Conservation (phyloP, 2,888 invertebrate genomes). For the Argyresthia goedartella region DNA sequence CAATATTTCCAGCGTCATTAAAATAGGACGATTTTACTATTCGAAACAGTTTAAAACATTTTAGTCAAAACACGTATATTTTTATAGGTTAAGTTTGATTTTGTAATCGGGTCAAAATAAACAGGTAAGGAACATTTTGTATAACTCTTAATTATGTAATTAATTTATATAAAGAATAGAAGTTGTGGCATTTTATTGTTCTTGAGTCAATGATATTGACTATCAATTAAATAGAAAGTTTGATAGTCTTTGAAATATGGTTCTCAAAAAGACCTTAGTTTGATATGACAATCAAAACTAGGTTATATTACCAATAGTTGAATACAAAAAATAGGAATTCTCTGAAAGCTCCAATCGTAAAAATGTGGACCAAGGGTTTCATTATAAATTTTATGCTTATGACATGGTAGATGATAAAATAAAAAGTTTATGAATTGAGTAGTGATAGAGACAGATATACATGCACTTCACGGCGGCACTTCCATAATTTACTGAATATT, state of each 20-base stretch:
- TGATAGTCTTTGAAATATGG: too few species aligned
- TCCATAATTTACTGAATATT: conserved; percentile 1
- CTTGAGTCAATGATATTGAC: too few species aligned
- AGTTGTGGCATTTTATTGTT: too few species aligned
- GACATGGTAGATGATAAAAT: not conserved
- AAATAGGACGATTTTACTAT: not conserved
- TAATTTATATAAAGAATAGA: conserved; percentile 17
- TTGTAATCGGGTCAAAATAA: too few species aligned
- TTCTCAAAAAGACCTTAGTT: too few species aligned
- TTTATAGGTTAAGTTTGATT: too few species aligned
- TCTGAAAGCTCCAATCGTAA: conserved; percentile 60
- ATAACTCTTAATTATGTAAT: too few species aligned
- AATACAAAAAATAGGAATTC: conserved; percentile 62
- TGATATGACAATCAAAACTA: too few species aligned
- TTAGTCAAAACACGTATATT: not conserved
- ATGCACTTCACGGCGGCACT: too few species aligned
- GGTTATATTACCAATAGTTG: conserved; percentile 48
- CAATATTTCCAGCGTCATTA: not conserved
- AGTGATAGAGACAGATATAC: too few species aligned
- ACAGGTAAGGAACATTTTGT: too few species aligned
- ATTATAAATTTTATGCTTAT: conserved; percentile 23
- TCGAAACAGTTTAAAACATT: not conserved
- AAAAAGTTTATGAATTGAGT: not conserved
- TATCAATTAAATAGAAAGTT: too few species aligned
- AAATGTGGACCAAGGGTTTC: conserved; percentile 50